phyloP scores from a whole-genome alignment of 37 sponge, comb jelly and placozoan genomes.

The Halisarca cf. caerulea region DNA sequence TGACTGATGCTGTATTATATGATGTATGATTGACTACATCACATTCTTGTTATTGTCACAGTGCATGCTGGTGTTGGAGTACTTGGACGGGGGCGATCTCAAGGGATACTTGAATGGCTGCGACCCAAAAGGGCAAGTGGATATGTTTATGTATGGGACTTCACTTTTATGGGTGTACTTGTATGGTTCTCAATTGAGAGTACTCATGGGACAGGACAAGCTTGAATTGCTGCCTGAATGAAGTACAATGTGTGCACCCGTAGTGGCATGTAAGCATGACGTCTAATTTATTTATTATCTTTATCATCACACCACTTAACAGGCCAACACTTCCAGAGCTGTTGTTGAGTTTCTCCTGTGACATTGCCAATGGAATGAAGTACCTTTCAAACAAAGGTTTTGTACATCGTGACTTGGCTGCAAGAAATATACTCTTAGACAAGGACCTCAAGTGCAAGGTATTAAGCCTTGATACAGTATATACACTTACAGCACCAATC shows the following conservation, averaged over 20 bases:
- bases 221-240: too few species aligned
- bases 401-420: constrained; percentile 19
- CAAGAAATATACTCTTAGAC: constrained; percentile 1
- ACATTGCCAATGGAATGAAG: constrained; percentile 7
- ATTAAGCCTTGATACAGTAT: background rate
- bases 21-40: too few species aligned
- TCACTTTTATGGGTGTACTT: too few species aligned
- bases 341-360: background rate
- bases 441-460: background rate
- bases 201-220: too few species aligned
- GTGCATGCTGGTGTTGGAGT: background rate
- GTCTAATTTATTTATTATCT: too few species aligned
- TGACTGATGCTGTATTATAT: too few species aligned
- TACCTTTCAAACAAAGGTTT: constrained; percentile 8
- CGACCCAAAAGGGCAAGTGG: background rate
- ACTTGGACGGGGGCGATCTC: background rate
- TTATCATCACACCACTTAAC: too few species aligned
- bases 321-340: background rate
- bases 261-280: too few species aligned
- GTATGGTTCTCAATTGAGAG: too few species aligned
- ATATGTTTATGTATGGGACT: background rate
- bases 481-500: too few species aligned
- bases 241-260: too few species aligned
- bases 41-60: too few species aligned
- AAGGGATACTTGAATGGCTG: background rate